Base-by-base conservation (phyloP, 2,888 invertebrate genomes). In the Agrilus cyanescens region DNA sequence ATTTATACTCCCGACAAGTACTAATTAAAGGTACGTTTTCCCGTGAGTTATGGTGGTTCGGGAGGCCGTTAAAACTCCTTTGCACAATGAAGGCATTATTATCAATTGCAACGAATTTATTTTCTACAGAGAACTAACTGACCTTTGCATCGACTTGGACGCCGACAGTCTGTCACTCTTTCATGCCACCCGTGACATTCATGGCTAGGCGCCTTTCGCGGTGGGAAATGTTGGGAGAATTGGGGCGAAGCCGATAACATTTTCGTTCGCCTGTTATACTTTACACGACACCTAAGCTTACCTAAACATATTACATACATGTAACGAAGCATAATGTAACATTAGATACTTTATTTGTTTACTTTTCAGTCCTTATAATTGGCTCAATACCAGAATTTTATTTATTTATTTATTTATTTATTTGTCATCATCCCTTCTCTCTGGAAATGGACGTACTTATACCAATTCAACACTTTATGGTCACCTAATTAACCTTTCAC, bases 231-330 rank as follows among this genome's bases (percentile, higher is more conserved):
- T 46, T 46, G 38, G 37, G 36, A 40, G 42, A 50, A 50, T 46
- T 47, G 46, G 51, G 46, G 48, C 51, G 46, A 37, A 41, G 46
- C 51, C 46, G 30, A 41, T 51, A 51, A 45, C 51, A 51, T 51
- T 51, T 51, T 32, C 37, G 30, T 12, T 8, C 29, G 29, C 30
- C 36, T 20, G 36, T 32, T 40, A 29, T 16, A 25, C 32, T 34
- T 41, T 25, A 41, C n/a, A 14, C 29, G 30, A 38, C 30, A 8
- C 2, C 33, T 15, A 8, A 1, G 10, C 25, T 25, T 25, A 10
- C n/a, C n/a, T n/a, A n/a, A n/a, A n/a, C 4, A 10, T 4, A 25
- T 10, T 25, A 4, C 18, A 10, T 10, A 10, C 25, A 25, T n/a
- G n/a, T n/a, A n/a, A n/a, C n/a, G n/a, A 25, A 25, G 25, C 8